Evolutionary conservation across 2,888 invertebrate species (phyloP).

Genomic region (Meteorus colon): DNA sequence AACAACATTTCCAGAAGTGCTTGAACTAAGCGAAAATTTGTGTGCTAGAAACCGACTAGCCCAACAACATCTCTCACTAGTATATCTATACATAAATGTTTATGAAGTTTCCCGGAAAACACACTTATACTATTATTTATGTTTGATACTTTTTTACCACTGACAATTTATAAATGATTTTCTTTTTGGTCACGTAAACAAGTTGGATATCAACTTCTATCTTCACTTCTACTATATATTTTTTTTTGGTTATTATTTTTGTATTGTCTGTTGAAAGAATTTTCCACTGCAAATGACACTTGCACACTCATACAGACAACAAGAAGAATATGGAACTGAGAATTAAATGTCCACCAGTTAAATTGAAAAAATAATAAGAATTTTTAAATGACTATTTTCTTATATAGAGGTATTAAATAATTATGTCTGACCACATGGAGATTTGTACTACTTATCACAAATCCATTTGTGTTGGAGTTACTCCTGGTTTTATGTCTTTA

Average conservation of each 20-base stretch:
- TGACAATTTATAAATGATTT: background rate
- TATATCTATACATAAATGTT: background rate
- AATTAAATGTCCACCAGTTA: background rate
- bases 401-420: background rate
- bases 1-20: no score
- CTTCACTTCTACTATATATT: background rate
- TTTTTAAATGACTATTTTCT: background rate
- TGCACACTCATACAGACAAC: background rate
- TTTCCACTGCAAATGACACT: background rate
- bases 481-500: background rate
- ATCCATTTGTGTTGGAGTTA: background rate
- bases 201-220: background rate
- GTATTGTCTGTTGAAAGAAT: background rate
- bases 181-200: slow-evolving; percentile 7
- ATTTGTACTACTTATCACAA: slow-evolving; percentile 10
- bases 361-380: background rate
- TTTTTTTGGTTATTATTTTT: background rate
- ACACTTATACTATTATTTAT: background rate
- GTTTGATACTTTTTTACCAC: background rate
- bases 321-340: background rate
- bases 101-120: background rate
- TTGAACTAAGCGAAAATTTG: no score
- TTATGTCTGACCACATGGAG: background rate
- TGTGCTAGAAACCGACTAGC: no score
- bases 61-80: no score